A percentile compares a stretch with the other conserved stretches of the same genome.
Evolutionary conservation across 2,113 vertebrate genomes (phyloP).

Genomic region (Oryzias celebensis): DNA sequence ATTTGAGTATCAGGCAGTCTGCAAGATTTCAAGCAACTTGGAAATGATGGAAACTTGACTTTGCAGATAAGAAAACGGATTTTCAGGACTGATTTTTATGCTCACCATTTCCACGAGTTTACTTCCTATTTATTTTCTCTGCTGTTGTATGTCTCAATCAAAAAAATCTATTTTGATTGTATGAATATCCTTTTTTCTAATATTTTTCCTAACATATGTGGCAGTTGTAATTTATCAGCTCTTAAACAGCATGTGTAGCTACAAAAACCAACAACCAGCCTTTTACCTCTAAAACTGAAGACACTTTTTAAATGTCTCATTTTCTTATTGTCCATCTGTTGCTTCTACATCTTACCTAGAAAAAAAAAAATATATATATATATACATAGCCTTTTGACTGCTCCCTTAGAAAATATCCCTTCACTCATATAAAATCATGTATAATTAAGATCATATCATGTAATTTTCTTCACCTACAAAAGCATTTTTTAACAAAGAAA

Average conservation of each 20-base stretch:
- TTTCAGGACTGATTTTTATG: conserved; percentile 3
- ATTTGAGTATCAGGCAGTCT: conserved; percentile 18
- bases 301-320: conserved; percentile 1
- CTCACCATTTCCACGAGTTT: conserved; percentile 7
- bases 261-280: conserved; percentile 6
- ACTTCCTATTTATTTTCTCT: conserved; percentile 14
- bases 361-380: background rate
- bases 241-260: conserved; percentile 40
- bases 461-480: conserved; percentile 10
- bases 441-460: conserved; percentile 2
- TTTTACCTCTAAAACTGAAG: background rate
- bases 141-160: conserved; percentile 5
- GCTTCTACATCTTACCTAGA: conserved; percentile 1
- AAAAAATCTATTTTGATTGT: conserved; percentile 9
- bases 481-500: background rate
- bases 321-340: conserved; percentile 12
- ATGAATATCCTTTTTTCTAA: conserved; percentile 17
- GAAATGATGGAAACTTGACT: conserved; percentile 10
- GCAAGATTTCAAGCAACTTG: conserved; percentile 2
- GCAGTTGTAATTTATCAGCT: conserved; percentile 28
- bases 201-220: conserved; percentile 13
- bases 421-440: too few species aligned
- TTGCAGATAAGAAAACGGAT: conserved; percentile 21
- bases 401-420: too few species aligned
- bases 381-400: background rate